A percentile compares a stretch with the other conserved stretches of the same genome.
Evolutionary conservation across 2,888 invertebrate genomes (phyloP).

Genomic region (Agriopis marginaria): DNA sequence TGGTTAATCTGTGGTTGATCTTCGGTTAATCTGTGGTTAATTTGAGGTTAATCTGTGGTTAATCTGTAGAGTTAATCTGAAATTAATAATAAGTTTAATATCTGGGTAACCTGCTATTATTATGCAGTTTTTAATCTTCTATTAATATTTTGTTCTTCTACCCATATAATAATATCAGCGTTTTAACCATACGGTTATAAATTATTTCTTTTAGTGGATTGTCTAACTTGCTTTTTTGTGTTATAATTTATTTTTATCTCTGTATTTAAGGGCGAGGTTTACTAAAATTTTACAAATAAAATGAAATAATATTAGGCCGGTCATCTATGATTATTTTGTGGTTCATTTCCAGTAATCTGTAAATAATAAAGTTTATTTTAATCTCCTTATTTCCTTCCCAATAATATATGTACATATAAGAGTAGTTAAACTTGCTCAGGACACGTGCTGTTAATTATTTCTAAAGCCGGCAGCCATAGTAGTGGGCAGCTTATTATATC

Average conservation of each 20-base stretch:
- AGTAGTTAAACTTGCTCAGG: not conserved
- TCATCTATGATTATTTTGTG: not conserved
- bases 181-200: too few species aligned
- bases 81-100: not conserved
- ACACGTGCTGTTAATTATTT: slow-evolving; percentile 1
- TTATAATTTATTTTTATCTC: too few species aligned
- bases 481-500: not conserved
- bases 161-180: too few species aligned
- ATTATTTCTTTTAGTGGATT: too few species aligned
- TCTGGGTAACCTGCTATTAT: not conserved
- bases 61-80: not conserved
- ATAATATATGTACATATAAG: not conserved
- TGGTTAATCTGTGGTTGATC: not conserved
- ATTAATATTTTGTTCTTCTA: too few species aligned
- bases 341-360: not conserved
- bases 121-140: too few species aligned
- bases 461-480: slow-evolving; percentile 11
- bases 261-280: too few species aligned
- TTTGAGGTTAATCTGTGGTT: not conserved
- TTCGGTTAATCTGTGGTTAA: not conserved
- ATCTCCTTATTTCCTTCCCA: not conserved
- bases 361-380: not conserved
- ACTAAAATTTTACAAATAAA: too few species aligned
- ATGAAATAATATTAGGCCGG: too few species aligned
- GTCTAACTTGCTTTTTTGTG: too few species aligned